Base-by-base conservation (phyloP, 1,140 invertebrate species). In the Drosophila setifemur region DNA sequence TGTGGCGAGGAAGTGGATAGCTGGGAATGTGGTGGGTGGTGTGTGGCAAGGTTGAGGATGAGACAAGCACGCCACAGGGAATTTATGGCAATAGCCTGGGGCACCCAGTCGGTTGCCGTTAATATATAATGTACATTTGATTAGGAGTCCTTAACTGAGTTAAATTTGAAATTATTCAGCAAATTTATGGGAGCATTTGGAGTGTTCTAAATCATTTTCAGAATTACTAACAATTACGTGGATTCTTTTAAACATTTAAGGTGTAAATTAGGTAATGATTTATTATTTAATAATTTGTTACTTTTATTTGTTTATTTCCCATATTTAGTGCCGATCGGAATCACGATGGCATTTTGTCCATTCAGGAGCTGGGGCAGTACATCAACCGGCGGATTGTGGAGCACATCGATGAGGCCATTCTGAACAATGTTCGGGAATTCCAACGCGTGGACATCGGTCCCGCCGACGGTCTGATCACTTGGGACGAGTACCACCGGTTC, bases 401-500 rank as follows among this genome's bases (percentile, higher is more conserved):
- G 69, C 96, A 97, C 81, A 95, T 96, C 60, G 92, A 93, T 19
- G 92, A 93, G 42, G 95, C 95, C 0, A 91, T 95, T 39, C 90
- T 92, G 71, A 94, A 95, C 77, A 96, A 96, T 91, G 93, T 94
- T 45, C 92, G 93, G 0, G 91, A 96, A 21, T 96, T 96, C 85
- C 93, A 93, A 9, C 90, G 92, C 8, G 93, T 97, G 43, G 96
- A 97, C 82, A 93, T 92, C 33, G 92, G 95, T 88, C 95, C 94
- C 0, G 90, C 92, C 60, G 94, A 96, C 90, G 96, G 95, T n/a
- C 92, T 95, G 40, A 91, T 96, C 4, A 94, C 94, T 0, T 96
- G 95, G 95, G 93, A 95, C 53, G 95, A 96, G 79, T 96, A 96
- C 85, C 94, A 96, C 77, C 90, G 92, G 0, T 94, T 94, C 77